Percentiles rank a stretch among this genome's conserved stretches.
These are phyloP conservation scores for Meleagris gallopavo DNA, from an alignment of 2,113 vertebrate species.

Conservation along the genomic window DNA sequence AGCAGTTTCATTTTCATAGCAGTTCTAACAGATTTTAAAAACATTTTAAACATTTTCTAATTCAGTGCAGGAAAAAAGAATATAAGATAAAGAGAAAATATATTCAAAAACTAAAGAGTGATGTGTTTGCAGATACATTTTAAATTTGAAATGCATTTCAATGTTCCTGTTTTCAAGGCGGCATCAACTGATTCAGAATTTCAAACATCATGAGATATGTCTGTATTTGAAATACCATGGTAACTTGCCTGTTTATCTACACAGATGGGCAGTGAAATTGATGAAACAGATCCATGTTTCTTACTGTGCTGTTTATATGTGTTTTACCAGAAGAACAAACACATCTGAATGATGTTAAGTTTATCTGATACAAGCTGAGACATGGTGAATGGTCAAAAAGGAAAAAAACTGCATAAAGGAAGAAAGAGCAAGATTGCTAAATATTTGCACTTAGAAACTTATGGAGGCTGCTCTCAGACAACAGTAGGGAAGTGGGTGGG, in stretches of 20 bases:
- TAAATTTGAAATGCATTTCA: background rate
- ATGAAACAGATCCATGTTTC: background rate
- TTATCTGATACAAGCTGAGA: background rate
- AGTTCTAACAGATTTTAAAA: too few species aligned
- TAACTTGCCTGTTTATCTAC: background rate
- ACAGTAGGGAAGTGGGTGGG: background rate
- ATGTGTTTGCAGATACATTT: background rate
- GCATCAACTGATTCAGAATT: background rate
- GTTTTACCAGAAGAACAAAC: background rate
- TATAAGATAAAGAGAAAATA: background rate
- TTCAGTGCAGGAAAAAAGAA: background rate
- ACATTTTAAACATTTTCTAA: background rate
- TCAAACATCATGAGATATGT: background rate
- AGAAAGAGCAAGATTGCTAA: background rate
- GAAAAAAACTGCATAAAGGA: background rate
- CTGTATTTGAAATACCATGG: background rate
- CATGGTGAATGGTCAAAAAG: background rate
- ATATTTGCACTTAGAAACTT: background rate
- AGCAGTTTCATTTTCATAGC: too few species aligned
- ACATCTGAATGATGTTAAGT: background rate
- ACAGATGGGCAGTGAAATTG: background rate
- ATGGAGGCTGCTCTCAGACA: constrained; percentile 4
- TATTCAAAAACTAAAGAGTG: background rate
- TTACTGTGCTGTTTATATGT: background rate
- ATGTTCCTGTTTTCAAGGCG: background rate